phyloP scores from a whole-genome alignment of 2,888 invertebrate species.

The Hirtodrosophila confusa region DNA sequence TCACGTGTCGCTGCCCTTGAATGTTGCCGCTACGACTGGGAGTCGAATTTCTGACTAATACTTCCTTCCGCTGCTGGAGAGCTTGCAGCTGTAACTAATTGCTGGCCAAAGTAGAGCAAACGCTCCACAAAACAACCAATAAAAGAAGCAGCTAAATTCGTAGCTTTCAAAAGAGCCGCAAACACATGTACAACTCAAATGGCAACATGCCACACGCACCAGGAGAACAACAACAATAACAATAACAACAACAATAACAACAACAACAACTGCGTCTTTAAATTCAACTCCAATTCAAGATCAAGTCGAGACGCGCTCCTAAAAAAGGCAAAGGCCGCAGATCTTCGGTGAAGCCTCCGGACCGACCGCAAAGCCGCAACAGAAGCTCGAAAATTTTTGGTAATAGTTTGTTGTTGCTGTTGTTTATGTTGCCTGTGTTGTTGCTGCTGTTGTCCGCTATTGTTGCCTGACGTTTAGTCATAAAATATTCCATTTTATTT shows the following conservation, averaged over 20 bases:
- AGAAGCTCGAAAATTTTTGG: slow-evolving; percentile 74
- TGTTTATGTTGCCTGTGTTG: slow-evolving; percentile 15
- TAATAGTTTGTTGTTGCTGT: slow-evolving; percentile 69
- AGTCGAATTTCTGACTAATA: slow-evolving; percentile 62
- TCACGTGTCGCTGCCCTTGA: slow-evolving; percentile 59
- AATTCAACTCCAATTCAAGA: slow-evolving; percentile 52
- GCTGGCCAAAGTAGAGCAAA: slow-evolving; percentile 49
- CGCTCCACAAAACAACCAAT: slow-evolving; percentile 25
- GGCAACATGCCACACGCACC: slow-evolving; percentile 77
- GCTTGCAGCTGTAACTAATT: slow-evolving; percentile 70
- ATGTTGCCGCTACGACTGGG: slow-evolving; percentile 15
- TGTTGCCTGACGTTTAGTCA: slow-evolving; percentile 72
- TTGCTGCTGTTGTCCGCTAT: slow-evolving; percentile 40
- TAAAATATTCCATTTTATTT: slow-evolving; percentile 78
- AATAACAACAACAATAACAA: slow-evolving; percentile 22
- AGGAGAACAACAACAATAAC: slow-evolving; percentile 28
- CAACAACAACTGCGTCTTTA: slow-evolving; percentile 41
- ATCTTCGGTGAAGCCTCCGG: slow-evolving; percentile 33
- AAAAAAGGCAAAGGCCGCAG: slow-evolving; percentile 66
- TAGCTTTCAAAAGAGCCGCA: slow-evolving; percentile 69
- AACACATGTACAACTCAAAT: slow-evolving; percentile 78
- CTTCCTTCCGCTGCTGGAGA: slow-evolving; percentile 62
- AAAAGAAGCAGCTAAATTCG: slow-evolving; percentile 37
- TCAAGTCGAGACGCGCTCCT: slow-evolving; percentile 46
- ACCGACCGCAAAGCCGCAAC: slow-evolving; percentile 72